phyloP scores from a whole-genome alignment of 2,797 vertebrate species.

The Protonibea diacanthus region DNA sequence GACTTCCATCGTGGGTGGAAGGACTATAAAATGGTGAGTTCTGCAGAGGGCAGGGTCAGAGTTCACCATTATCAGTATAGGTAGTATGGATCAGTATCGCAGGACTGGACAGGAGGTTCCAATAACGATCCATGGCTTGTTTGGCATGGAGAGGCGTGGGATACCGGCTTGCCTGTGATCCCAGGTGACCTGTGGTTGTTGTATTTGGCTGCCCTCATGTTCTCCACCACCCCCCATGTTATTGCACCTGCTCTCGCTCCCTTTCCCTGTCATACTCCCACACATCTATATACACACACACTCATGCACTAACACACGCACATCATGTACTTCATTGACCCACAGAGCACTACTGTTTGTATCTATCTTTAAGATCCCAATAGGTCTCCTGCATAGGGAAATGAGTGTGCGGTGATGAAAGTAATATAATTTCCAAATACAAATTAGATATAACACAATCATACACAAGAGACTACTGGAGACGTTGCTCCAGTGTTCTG shows the following conservation, averaged over 20 bases:
- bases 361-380: conserved; percentile 44
- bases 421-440: conserved; percentile 12
- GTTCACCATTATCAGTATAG: not conserved
- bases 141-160: conserved; percentile 68
- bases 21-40: conserved; percentile 88
- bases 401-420: conserved; percentile 15
- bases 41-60: not conserved
- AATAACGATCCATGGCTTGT: conserved; percentile 54
- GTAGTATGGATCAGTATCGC: conserved; percentile 12
- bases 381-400: conserved; percentile 24
- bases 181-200: conserved; percentile 74
- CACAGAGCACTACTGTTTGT: conserved; percentile 33
- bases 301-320: conserved; percentile 7
- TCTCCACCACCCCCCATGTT: conserved; percentile 71
- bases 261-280: conserved; percentile 53
- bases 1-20: conserved; percentile 88
- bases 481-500: conserved; percentile 19
- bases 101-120: conserved; percentile 66
- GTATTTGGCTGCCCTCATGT: conserved; percentile 67
- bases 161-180: conserved; percentile 68
- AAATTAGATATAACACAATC: conserved; percentile 34
- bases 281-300: conserved; percentile 27
- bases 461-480: conserved; percentile 10
- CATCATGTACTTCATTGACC: conserved; percentile 5
- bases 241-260: conserved; percentile 80